Percentiles rank a stretch among this genome's conserved stretches.
These are phyloP conservation scores for Mirza zaza DNA, from an alignment of 2,113 vertebrate species.

Conservation along the genomic window DNA sequence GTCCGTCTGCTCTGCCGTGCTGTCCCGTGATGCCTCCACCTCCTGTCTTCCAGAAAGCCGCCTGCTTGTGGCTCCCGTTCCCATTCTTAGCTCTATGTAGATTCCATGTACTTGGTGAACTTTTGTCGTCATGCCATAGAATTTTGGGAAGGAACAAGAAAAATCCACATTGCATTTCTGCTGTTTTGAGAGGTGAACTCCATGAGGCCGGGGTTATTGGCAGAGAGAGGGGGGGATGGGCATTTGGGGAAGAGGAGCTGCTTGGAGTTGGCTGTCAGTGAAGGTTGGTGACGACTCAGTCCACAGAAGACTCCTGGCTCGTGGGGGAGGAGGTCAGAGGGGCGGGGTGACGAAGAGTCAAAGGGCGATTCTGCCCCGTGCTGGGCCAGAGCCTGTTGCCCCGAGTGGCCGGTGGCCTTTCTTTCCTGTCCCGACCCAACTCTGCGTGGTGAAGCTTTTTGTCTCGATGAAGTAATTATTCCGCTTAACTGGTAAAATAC, in stretches of 20 bases:
- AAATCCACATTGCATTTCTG: rapidly evolving
- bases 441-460: not conserved
- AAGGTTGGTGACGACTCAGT: no score
- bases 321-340: rapidly evolving
- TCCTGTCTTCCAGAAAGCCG: not conserved
- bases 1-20: rapidly evolving
- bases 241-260: rapidly evolving
- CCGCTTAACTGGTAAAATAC: not conserved
- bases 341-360: rapidly evolving
- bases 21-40: rapidly evolving
- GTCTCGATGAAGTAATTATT: not conserved
- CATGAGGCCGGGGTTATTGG: rapidly evolving
- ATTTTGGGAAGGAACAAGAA: not conserved
- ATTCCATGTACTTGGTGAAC: rapidly evolving
- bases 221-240: not conserved
- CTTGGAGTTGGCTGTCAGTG: rapidly evolving
- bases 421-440: not conserved
- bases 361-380: not conserved
- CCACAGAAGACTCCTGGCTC: rapidly evolving
- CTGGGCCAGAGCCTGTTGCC: rapidly evolving
- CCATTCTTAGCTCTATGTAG: rapidly evolving
- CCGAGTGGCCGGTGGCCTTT: rapidly evolving
- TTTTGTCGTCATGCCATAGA: rapidly evolving
- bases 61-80: rapidly evolving
- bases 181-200: not conserved